Conservation (phyloP, 2,797 vertebrate genomes). For the Zalophus californianus region DNA sequence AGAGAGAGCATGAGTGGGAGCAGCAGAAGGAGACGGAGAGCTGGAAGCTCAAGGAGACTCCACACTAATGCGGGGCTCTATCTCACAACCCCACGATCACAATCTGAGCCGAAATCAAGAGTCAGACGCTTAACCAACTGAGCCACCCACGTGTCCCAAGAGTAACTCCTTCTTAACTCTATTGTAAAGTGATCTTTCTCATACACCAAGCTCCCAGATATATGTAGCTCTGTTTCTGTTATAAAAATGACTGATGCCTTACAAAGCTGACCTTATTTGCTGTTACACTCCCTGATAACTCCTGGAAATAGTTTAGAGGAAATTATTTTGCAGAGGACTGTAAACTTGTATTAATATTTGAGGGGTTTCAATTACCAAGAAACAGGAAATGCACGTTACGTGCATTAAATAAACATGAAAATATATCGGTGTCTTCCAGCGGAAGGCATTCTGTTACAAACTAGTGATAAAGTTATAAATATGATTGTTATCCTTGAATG, state of each 20-base stretch:
- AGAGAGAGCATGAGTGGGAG: background rate
- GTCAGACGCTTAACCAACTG: background rate
- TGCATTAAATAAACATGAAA: constrained; percentile 7
- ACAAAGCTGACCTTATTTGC: background rate
- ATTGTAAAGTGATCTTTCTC: background rate
- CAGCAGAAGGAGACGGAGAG: background rate
- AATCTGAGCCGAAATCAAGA: background rate
- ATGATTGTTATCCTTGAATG: background rate
- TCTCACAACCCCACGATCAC: background rate
- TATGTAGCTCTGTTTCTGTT: background rate
- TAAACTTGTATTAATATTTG: background rate
- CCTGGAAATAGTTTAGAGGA: background rate
- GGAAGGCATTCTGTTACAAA: background rate
- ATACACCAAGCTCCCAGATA: background rate
- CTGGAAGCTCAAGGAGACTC: background rate
- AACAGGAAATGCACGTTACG: background rate
- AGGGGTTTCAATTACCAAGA: constrained; percentile 22
- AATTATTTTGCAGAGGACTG: background rate
- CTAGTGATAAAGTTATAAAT: background rate
- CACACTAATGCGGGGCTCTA: fast-evolving
- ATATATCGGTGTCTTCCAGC: background rate
- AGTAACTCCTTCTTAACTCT: background rate
- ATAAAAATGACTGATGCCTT: background rate
- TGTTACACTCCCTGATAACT: background rate
- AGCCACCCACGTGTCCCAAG: background rate